Base-by-base conservation (phyloP, 1,140 invertebrate genomes). In the Eumaeus atala region DNA sequence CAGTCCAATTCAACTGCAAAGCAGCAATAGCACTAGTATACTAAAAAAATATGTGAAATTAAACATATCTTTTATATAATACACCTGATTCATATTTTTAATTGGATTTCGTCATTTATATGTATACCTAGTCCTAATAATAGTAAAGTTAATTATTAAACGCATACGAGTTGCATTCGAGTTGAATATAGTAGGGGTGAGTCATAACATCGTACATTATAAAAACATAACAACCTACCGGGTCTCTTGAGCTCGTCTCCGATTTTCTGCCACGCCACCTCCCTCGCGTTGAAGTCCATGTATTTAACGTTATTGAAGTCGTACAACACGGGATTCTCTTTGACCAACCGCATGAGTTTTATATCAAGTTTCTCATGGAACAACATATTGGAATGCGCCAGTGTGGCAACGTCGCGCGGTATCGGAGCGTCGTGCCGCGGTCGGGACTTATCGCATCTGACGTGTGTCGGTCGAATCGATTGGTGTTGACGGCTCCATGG, bases 211-310 rank as follows among this genome's bases (percentile, higher is more conserved):
- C 72, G 74, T 75, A 65, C 54, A 65, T 61, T 70, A 63, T 74
- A 77, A 80, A 75, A 58, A 59, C 48, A 58, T 54, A 10, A 55
- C 54, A 28, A 70, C 74, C 74, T 47, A 86, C 83, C 80, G 11
- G 83, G 72, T 17, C 67, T 67, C 56, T 78, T 72, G 0, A 86
- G 58, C 38, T 80, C 77, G 53, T 86, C 83, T 9, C 83, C 83
- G 14, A 86, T 86, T 59, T 72, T 81, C 51, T 86, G 83, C 83
- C 83, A 86, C 0, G 77, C 71, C 33, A 86, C 83, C 54, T 86
- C 83, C 0, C 83, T 59, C 0, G 79, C 59, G 18, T 86, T 86
- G 49, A 81, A 80, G 54, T 86, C 80, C 75, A 83, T 82, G 54
- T 86, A 86, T 36, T 82, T 75, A 0, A 54, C 57, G 69, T 84